Evolutionary conservation across 2,797 vertebrate species (phyloP), one percentile per base, ranked within the genome.

Genomic region (Urophycis tenuis): DNA sequence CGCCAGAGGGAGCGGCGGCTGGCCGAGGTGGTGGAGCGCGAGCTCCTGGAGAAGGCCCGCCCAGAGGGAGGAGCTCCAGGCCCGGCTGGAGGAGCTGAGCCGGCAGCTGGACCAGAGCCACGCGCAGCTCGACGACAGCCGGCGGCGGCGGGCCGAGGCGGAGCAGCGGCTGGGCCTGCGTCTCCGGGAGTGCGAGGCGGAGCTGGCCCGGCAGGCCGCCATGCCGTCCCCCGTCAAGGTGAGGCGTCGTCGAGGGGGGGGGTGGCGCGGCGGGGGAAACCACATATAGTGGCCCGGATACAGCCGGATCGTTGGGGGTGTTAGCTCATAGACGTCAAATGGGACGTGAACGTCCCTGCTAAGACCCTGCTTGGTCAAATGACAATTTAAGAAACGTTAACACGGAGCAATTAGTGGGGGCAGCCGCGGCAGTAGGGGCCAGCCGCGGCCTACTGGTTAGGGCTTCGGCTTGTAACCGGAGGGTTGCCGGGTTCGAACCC

Each of bases 171-270:
- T 97, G 45, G 87, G 84, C 77, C 88, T 93, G 69, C 89, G 88
- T 1, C 92, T 98, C 81, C 89, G 92, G 3, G 93, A 95, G 76
- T 94, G 93, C 34, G 94, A 96, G 69, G 94, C 95, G 74, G 93
- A 95, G 39, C 94, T 95, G 0, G 91, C 91, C 79, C 90, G 87
- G 73, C 94, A 94, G 85, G 92, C 87, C 19, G 88, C 93, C 1
- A 89, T 92, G 79, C 92, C 93, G 1, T 92, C 93, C 0, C 94
- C 93, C 22, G 84, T 95, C 71, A 94, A 96, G 95, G 96, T 97
- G 88, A 91, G 91, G 36, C 25, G 3, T 1, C 10, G 1, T 19
- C 17, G 45, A 49, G 45, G 45, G 45, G 17, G 6, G 36, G 45
- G 45, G 45, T 5, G 6, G 36, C 36, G 6, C 36, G 9, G 36